phyloP scores from a whole-genome alignment of 2,113 vertebrate species.

The Ceuthmochares aereus region DNA sequence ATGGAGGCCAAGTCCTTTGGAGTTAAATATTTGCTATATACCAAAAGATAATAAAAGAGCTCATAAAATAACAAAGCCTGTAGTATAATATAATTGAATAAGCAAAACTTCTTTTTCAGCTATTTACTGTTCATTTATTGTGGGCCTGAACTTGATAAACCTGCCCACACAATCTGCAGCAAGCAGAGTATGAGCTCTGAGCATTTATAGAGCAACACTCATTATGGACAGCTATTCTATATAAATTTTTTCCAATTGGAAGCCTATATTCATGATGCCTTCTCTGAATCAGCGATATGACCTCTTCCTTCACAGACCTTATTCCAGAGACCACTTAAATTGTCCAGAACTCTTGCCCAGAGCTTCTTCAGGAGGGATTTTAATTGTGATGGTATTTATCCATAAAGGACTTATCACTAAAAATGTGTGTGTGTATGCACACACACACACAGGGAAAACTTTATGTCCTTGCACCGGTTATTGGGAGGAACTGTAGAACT shows the following conservation, averaged over 20 bases:
- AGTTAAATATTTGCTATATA: background rate
- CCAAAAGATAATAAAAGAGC: background rate
- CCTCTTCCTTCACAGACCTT: background rate
- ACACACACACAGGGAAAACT: background rate
- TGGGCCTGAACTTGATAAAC: background rate
- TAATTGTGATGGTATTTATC: background rate
- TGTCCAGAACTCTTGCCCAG: background rate
- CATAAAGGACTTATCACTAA: background rate
- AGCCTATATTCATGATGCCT: background rate
- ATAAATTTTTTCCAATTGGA: background rate
- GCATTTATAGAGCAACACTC: background rate
- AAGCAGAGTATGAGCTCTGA: background rate
- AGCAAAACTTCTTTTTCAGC: background rate
- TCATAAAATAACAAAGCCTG: background rate
- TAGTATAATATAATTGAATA: background rate
- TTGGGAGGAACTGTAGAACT: background rate
- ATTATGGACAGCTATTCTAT: background rate
- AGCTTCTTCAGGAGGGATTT: background rate
- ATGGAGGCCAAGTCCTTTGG: no score
- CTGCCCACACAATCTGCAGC: background rate
- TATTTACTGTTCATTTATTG: background rate
- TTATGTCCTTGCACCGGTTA: background rate
- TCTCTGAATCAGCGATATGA: background rate
- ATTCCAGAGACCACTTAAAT: background rate
- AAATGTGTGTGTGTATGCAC: fast-evolving